phyloP scores from a whole-genome alignment of 2,797 vertebrate genomes.

The Melanotaenia boesemani region DNA sequence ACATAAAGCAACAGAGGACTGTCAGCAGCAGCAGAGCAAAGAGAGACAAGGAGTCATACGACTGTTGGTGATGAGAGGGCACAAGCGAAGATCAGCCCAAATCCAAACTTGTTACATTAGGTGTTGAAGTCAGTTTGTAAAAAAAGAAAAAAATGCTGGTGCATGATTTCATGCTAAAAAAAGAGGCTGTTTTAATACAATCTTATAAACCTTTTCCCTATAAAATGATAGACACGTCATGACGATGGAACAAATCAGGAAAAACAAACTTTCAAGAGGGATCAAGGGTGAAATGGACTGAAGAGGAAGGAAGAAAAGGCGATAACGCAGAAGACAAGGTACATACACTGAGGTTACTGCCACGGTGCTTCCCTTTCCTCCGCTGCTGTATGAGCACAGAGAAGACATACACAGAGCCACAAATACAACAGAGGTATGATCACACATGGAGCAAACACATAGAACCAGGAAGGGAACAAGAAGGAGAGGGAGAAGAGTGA shows the following conservation, averaged over 20 bases:
- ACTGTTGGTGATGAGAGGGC: conserved; percentile 23
- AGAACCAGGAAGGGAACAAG: conserved; percentile 30
- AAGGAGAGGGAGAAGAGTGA: conserved; percentile 4
- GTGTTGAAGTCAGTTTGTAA: conserved; percentile 40
- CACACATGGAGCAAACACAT: conserved; percentile 57
- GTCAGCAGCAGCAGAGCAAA: conserved; percentile 53
- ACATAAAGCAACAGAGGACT: conserved; percentile 48
- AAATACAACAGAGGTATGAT: conserved; percentile 61
- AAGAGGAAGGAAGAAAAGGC: conserved; percentile 22
- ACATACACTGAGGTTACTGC: conserved; percentile 97
- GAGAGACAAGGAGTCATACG: conserved; percentile 36
- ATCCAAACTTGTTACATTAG: conserved; percentile 38
- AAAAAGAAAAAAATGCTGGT: conserved; percentile 39
- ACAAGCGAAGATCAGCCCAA: conserved; percentile 58
- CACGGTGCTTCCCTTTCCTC: conserved; percentile 94
- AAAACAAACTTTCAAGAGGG: conserved; percentile 1
- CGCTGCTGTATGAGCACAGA: conserved; percentile 88
- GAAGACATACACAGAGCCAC: conserved; percentile 74
- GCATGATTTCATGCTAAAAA: conserved; percentile 60
- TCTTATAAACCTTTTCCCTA: conserved; percentile 15
- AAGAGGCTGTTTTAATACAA: background rate
- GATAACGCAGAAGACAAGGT: conserved; percentile 78
- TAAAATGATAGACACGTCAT: conserved; percentile 39
- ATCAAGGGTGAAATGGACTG: conserved; percentile 16
- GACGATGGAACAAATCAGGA: conserved; percentile 35